Base-by-base conservation (phyloP, 2,113 vertebrate genomes). In the Pithys albifrons region DNA sequence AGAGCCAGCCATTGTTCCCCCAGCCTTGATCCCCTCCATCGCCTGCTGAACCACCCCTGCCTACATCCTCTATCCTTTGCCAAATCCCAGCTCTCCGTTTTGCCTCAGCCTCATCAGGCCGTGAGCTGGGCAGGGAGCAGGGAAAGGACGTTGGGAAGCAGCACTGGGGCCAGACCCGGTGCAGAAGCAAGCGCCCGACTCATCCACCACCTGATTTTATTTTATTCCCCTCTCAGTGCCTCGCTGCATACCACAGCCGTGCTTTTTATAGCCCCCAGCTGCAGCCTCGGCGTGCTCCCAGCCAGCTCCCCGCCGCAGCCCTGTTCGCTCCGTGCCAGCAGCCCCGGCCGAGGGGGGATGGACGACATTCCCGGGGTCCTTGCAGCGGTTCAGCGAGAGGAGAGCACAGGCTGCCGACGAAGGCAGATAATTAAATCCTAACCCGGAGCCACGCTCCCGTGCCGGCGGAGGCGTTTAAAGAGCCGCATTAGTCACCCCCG, bases 191-290 rank as follows among this genome's bases (percentile, higher is more conserved):
- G 46, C 25, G 3, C 39, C 58, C 29, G 13, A 18, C 82, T 92
- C 67, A 37, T 93, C 67, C 64, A 52, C 82, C 92, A 83, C 95
- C 94, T 96, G 95, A 96, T 92, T 91, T 92, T 49, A 41, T 87
- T 94, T 90, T 88, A 85, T 66, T 88, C 83, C 94, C 88, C 72
- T 91, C 91, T 51, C 79, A 49, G 95, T 45, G 92, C 94, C 82
- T 91, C 45, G 64, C 88, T 91, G 82, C 92, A 76, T 94, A 85
- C 96, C 91, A 24, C 94, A 93, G 96, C 82, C 72, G 55, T 83
- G 94, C 95, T 97, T 95, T 96, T 97, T 96, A 96, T 96, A 96
- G 96, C 93, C 95, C 93, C 85, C 90, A 94, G 93, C 90, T 95
- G 95, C 94, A 85, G 84, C 88, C 67, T 88, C 75, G 59, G 85